Percentiles rank a stretch among this genome's conserved stretches.
These are phyloP conservation scores for Nomada fabriciana DNA, from an alignment of 2,888 invertebrate genomes.

Conservation along the genomic window DNA sequence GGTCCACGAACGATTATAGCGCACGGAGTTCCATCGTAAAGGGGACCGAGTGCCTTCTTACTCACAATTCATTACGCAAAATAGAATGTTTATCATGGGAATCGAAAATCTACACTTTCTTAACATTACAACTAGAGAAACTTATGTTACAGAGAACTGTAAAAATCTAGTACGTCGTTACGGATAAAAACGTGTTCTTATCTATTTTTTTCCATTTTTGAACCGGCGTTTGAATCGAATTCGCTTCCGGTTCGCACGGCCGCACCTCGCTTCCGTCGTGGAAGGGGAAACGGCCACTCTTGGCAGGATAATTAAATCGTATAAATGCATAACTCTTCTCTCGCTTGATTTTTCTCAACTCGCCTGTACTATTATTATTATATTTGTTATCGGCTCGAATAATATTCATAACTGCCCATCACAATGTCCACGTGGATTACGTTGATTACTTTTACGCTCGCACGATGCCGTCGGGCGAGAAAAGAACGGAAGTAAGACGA, in stretches of 20 bases:
- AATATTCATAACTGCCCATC: background rate
- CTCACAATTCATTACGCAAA: slow-evolving; percentile 69
- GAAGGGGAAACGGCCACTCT: background rate
- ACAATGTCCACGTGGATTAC: background rate
- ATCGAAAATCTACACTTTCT: slow-evolving; percentile 75
- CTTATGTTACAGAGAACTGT: slow-evolving; percentile 78
- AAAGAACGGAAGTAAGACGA: background rate
- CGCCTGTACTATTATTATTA: background rate
- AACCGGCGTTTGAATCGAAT: background rate
- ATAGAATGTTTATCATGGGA: slow-evolving; percentile 72
- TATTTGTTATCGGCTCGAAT: background rate
- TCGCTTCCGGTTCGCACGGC: background rate
- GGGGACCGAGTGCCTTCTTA: slow-evolving; percentile 84
- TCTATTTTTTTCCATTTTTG: slow-evolving; percentile 12
- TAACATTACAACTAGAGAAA: slow-evolving; percentile 72
- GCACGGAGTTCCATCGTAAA: slow-evolving; percentile 83
- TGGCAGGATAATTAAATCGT: slow-evolving; percentile 28
- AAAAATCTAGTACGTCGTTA: slow-evolving; percentile 52
- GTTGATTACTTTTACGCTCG: background rate
- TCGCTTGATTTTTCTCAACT: background rate
- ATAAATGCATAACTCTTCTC: slow-evolving; percentile 38
- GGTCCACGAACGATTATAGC: slow-evolving; percentile 75
- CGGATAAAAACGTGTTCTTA: slow-evolving; percentile 49
- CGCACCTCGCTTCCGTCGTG: background rate
- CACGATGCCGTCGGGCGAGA: background rate